Evolutionary conservation across 2,113 vertebrate species (phyloP).

Genomic region (Onychorhynchus coronatus): DNA sequence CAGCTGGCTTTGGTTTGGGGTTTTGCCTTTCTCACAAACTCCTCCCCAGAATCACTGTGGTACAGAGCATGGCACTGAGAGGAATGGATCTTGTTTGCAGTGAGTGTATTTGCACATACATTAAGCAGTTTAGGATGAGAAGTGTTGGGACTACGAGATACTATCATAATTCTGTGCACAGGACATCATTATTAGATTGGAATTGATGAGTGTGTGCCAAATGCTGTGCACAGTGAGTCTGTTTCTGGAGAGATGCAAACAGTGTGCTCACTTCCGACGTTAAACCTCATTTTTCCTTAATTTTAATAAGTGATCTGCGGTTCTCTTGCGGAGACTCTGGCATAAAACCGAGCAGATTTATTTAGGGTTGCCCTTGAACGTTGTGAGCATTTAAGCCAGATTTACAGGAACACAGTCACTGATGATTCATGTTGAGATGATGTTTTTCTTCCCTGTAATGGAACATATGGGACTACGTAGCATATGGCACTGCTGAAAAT

Average conservation of each 20-base stretch:
- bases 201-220: neutral
- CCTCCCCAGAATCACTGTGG: neutral
- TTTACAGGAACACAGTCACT: conserved; percentile 65
- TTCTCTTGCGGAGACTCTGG: conserved; percentile 6
- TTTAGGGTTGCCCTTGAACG: conserved; percentile 42
- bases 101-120: neutral
- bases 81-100: neutral
- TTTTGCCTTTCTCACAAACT: neutral
- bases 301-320: neutral
- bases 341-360: conserved; percentile 29
- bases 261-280: neutral
- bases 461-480: conserved; percentile 19
- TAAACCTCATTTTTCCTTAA: neutral
- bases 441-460: conserved; percentile 61
- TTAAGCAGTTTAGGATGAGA: neutral
- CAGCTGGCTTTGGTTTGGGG: neutral
- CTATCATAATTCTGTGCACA: neutral
- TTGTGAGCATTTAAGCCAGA: conserved; percentile 48
- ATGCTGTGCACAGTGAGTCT: neutral
- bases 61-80: neutral
- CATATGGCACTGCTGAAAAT: conserved; percentile 39
- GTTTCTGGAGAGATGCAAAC: neutral
- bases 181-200: neutral
- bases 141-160: neutral
- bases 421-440: conserved; percentile 68